Percentiles rank a stretch among this genome's conserved stretches.
These are phyloP conservation scores for Exephanes ischioxanthus DNA, from an alignment of 2,888 invertebrate genomes.

Conservation along the genomic window DNA sequence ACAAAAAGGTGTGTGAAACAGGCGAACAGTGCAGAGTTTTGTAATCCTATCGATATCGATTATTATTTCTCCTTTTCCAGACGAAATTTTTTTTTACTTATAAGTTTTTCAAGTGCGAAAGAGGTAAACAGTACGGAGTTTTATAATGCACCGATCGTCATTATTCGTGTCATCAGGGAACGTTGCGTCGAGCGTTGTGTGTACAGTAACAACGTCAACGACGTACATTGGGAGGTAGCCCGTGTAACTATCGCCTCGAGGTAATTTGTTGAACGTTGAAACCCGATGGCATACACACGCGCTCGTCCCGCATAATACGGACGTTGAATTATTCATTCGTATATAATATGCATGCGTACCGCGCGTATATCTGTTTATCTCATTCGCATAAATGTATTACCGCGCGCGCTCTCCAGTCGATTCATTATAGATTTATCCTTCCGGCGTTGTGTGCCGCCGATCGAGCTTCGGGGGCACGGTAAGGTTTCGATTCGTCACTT, in stretches of 20 bases:
- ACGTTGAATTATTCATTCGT: constrained; percentile 61
- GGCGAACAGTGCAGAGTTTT: neutral
- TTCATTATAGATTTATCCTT: constrained; percentile 50
- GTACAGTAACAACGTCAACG: neutral
- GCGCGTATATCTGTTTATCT: constrained; percentile 15
- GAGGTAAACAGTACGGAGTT: too few relatives aligned
- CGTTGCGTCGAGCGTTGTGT: neutral
- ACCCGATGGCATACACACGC: constrained; percentile 41
- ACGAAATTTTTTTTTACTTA: too few relatives aligned
- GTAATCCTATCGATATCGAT: neutral
- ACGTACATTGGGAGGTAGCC: neutral
- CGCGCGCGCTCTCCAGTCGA: neutral
- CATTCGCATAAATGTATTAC: constrained; percentile 54
- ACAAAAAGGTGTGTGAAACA: neutral
- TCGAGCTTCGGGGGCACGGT: neutral
- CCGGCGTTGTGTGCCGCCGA: constrained; percentile 14
- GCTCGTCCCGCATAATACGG: constrained; percentile 38
- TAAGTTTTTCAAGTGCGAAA: too few relatives aligned
- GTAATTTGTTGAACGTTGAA: constrained; percentile 56
- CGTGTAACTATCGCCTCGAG: constrained; percentile 45
- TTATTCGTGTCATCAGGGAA: neutral
- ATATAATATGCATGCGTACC: constrained; percentile 23
- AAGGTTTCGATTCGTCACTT: constrained; percentile 7
- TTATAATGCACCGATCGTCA: too few relatives aligned
- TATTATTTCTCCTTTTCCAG: neutral